Evolutionary conservation across 1,140 invertebrate genomes (phyloP).

Genomic region (Ostrea edulis): DNA sequence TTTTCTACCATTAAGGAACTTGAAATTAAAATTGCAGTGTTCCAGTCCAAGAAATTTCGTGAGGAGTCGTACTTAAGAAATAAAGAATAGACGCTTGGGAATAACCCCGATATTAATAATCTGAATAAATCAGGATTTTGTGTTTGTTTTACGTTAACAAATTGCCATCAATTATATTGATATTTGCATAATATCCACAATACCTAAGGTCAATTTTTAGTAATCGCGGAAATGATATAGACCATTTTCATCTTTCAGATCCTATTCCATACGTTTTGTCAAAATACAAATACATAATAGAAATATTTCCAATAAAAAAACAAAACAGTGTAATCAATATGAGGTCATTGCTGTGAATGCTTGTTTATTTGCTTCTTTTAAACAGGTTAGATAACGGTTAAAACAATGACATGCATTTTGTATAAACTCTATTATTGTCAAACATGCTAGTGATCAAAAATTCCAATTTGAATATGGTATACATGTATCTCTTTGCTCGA

Average conservation of each 20-base stretch:
- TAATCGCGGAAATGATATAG: background rate
- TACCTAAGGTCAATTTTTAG: background rate
- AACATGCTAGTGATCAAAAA: too few species aligned
- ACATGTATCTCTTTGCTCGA: too few species aligned
- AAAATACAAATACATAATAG: background rate
- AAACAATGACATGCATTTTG: too few species aligned
- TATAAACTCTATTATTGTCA: too few species aligned
- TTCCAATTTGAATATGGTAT: too few species aligned
- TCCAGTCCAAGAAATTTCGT: background rate
- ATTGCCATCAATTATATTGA: background rate
- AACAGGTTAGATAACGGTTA: too few species aligned
- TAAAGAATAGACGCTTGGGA: background rate
- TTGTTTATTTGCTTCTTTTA: too few species aligned
- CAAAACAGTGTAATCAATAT: too few species aligned
- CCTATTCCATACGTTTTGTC: background rate
- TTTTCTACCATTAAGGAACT: background rate
- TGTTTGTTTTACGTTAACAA: background rate
- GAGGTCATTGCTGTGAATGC: too few species aligned
- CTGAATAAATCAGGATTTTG: conserved; percentile 37
- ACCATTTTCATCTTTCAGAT: background rate
- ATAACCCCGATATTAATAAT: background rate
- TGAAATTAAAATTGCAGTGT: background rate
- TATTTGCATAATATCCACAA: conserved; percentile 12
- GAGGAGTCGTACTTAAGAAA: background rate
- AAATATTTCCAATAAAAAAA: too few species aligned